phyloP scores from a whole-genome alignment of 2,113 vertebrate genomes.

The Pandion haliaetus region DNA sequence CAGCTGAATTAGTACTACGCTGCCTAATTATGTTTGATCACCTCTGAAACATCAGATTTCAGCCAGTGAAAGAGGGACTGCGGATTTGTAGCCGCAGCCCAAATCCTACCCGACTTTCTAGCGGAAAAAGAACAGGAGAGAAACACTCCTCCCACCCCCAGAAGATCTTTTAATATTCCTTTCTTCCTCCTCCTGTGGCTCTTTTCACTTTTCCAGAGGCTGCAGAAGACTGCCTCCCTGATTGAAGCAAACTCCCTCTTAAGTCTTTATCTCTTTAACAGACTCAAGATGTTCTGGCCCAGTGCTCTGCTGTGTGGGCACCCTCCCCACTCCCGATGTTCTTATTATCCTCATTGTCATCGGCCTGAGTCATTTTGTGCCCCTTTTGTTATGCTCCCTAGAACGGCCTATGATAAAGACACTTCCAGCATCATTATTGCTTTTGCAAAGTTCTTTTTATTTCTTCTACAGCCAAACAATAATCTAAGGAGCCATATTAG shows the following conservation, averaged over 20 bases:
- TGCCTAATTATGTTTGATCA: background rate
- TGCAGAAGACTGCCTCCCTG: background rate
- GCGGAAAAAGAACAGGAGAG: background rate
- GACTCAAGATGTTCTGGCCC: background rate
- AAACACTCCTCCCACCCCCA: background rate
- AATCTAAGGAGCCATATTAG: background rate
- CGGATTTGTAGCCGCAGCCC: background rate
- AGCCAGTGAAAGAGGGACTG: background rate
- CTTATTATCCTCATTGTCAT: background rate
- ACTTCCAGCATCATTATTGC: background rate
- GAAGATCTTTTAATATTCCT: background rate
- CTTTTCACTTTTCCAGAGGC: background rate
- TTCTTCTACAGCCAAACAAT: background rate
- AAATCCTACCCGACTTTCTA: background rate
- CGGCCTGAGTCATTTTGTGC: background rate
- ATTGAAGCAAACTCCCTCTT: background rate
- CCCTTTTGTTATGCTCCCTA: background rate
- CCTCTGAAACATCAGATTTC: background rate
- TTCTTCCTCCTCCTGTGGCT: background rate
- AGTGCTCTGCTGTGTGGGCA: background rate
- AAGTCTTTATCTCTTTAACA: background rate
- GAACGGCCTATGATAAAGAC: background rate
- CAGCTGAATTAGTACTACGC: background rate
- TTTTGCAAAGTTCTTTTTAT: slow-evolving; percentile 4
- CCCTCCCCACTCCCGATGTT: background rate